Evolutionary conservation across 2,113 vertebrate species (phyloP).

Genomic region (Colius striatus): DNA sequence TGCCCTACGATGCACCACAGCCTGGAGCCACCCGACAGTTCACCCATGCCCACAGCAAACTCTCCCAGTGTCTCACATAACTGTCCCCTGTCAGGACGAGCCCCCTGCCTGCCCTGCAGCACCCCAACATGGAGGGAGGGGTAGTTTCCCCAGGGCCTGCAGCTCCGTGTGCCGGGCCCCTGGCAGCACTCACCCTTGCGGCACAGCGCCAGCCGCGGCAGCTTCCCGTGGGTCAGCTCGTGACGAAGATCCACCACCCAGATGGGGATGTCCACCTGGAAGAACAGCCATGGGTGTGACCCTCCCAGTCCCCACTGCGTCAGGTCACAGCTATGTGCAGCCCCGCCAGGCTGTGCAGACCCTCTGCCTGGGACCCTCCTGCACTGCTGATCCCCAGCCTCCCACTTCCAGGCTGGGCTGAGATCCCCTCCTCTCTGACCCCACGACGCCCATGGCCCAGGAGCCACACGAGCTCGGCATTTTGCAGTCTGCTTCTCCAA

Average conservation of each 20-base stretch:
- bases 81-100: background rate
- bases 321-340: fast-evolving
- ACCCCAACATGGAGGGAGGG: fast-evolving
- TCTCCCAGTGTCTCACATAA: background rate
- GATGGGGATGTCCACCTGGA: constrained; percentile 88
- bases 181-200: constrained; percentile 80
- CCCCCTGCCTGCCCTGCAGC: fast-evolving
- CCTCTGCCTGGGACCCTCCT: background rate
- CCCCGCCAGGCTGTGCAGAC: background rate
- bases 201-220: constrained; percentile 87
- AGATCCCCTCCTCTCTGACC: background rate
- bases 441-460: background rate
- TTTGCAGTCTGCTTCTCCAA: background rate
- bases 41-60: background rate
- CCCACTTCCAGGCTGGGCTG: background rate
- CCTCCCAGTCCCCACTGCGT: background rate
- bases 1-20: background rate
- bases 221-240: constrained; percentile 89
- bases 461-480: background rate
- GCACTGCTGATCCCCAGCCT: fast-evolving
- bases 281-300: background rate
- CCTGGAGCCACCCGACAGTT: background rate
- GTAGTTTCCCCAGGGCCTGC: background rate
- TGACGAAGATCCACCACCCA: constrained; percentile 95
- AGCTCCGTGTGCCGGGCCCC: background rate